Percentiles rank a stretch among this genome's conserved stretches.
These are phyloP conservation scores for Homarus americanus DNA, from an alignment of 1,140 invertebrate genomes.

Conservation along the genomic window DNA sequence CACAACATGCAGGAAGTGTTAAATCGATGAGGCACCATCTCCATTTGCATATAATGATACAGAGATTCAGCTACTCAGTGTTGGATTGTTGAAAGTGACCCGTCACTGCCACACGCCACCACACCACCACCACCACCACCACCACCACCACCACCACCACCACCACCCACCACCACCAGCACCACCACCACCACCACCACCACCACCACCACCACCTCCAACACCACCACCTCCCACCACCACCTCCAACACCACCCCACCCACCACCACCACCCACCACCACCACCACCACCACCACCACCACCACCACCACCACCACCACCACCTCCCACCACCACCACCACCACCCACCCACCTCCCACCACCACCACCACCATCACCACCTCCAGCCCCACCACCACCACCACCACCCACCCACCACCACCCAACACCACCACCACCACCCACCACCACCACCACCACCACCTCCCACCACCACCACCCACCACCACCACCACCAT, in stretches of 20 bases:
- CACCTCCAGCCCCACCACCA: too few relatives aligned
- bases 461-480: too few relatives aligned
- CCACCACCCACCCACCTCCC: too few relatives aligned
- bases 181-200: slow-evolving; percentile 10
- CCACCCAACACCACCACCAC: too few relatives aligned
- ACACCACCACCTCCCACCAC: neutral
- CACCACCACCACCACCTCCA: slow-evolving; percentile 2
- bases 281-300: slow-evolving; percentile 17
- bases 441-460: too few relatives aligned
- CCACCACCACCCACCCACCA: too few relatives aligned
- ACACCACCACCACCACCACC: too few relatives aligned
- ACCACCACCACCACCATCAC: too few relatives aligned
- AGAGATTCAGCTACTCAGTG: slow-evolving; percentile 12
- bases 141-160: too few relatives aligned
- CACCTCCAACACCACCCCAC: neutral
- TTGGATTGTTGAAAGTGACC: neutral
- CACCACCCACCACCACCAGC: neutral
- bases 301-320: slow-evolving; percentile 1
- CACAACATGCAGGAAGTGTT: slow-evolving; percentile 20
- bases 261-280: neutral
- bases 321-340: too few relatives aligned
- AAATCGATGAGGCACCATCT: slow-evolving; percentile 16
- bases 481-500: too few relatives aligned
- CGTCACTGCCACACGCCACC: neutral
- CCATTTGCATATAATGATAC: slow-evolving; percentile 51